phyloP scores from a whole-genome alignment of 2,113 vertebrate genomes.

The Syngnathoides biaculeatus region DNA sequence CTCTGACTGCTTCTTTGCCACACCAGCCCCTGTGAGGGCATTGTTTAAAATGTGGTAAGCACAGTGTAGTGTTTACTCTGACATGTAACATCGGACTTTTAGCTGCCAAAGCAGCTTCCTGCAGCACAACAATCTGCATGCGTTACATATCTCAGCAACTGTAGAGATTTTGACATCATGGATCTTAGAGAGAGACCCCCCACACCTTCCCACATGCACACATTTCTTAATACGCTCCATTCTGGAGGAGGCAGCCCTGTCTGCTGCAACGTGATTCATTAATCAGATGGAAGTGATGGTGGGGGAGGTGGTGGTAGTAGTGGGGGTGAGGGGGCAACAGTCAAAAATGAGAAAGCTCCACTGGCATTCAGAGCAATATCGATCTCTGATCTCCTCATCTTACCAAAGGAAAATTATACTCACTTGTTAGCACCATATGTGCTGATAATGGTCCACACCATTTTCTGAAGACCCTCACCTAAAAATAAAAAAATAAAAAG shows the following conservation, averaged over 20 bases:
- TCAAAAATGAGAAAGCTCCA: slow-evolving; percentile 38
- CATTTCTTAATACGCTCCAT: slow-evolving; percentile 13
- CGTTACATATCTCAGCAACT: slow-evolving; percentile 25
- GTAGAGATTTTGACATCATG: slow-evolving; percentile 10
- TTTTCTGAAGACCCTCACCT: slow-evolving; percentile 2
- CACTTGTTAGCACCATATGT: slow-evolving; percentile 24
- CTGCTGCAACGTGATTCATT: slow-evolving; percentile 58
- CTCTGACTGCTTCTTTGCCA: not conserved
- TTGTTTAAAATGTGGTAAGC: slow-evolving; percentile 13
- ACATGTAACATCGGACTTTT: slow-evolving; percentile 1
- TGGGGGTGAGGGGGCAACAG: not conserved
- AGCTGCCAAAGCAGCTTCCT: not conserved
- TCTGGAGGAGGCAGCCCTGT: slow-evolving; percentile 36
- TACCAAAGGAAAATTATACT: slow-evolving; percentile 43
- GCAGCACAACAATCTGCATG: slow-evolving; percentile 6
- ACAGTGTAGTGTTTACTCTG: not conserved
- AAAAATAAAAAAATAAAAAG: too few species aligned
- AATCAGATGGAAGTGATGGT: slow-evolving; percentile 62
- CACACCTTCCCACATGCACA: slow-evolving; percentile 28
- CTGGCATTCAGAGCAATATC: slow-evolving; percentile 51
- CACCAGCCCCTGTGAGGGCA: not conserved
- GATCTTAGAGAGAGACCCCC: slow-evolving; percentile 9
- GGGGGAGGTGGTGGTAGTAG: slow-evolving; percentile 4
- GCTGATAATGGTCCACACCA: slow-evolving; percentile 33
- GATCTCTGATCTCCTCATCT: slow-evolving; percentile 50